A percentile compares a stretch with the other conserved stretches of the same genome.
Evolutionary conservation across 2,888 invertebrate genomes (phyloP).

Genomic region (Macrophya annulata): DNA sequence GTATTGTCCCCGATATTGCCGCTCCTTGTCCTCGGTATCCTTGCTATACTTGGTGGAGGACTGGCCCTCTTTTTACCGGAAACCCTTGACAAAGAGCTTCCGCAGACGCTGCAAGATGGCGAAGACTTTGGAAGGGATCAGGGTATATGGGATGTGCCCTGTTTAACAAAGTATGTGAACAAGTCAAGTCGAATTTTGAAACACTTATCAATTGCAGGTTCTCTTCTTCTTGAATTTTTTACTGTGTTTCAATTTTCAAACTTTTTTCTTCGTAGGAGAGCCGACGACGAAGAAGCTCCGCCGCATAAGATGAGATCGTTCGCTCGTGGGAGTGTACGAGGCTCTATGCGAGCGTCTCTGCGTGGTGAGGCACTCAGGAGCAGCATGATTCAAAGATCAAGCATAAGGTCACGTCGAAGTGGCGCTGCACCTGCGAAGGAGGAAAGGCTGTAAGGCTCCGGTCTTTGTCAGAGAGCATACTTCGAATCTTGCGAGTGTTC

Average conservation of each 20-base stretch:
- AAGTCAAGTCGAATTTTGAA: background rate
- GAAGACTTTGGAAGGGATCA: conserved; percentile 92
- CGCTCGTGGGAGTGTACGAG: conserved; percentile 77
- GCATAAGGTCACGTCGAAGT: conserved; percentile 79
- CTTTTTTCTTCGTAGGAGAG: conserved; percentile 69
- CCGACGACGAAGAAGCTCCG: conserved; percentile 74
- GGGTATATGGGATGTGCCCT: conserved; percentile 91
- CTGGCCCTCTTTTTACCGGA: conserved; percentile 92
- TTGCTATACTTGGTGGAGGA: conserved; percentile 89
- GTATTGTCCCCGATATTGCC: conserved; percentile 88
- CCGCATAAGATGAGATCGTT: conserved; percentile 71
- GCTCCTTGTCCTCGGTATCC: conserved; percentile 88
- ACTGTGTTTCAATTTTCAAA: background rate
- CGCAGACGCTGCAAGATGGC: conserved; percentile 92
- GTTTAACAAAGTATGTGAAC: conserved; percentile 84
- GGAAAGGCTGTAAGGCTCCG: conserved; percentile 59
- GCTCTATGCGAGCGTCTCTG: conserved; percentile 84
- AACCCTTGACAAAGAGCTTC: conserved; percentile 92
- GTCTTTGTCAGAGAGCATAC: background rate
- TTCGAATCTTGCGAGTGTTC: background rate
- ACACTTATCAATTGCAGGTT: background rate
- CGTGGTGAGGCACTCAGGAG: conserved; percentile 86
- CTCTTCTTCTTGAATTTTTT: background rate
- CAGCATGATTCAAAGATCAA: conserved; percentile 81
- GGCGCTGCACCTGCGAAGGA: conserved; percentile 68